phyloP scores from a whole-genome alignment of 2,113 vertebrate genomes.

The Eudyptes chrysolophus region DNA sequence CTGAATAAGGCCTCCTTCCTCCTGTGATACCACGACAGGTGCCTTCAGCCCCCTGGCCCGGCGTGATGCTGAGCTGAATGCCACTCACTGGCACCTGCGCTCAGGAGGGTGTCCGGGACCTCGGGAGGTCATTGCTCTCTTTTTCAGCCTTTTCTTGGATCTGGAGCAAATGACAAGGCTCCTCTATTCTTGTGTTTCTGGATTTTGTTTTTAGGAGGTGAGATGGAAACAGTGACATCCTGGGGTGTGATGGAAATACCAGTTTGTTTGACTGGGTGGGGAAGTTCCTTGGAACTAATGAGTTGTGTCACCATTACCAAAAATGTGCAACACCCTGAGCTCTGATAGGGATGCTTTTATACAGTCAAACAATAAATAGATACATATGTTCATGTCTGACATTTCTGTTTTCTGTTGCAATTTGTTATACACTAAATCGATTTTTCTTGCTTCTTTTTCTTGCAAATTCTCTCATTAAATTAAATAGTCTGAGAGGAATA shows the following conservation, averaged over 20 bases:
- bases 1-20: neutral
- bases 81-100: neutral
- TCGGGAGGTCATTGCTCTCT: neutral
- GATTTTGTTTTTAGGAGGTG: neutral
- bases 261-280: neutral
- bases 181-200: neutral
- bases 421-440: conserved; percentile 65
- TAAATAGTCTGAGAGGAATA: conserved; percentile 72
- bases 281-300: neutral
- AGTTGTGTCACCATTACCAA: neutral
- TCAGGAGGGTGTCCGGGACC: rapidly evolving
- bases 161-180: neutral
- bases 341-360: neutral
- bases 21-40: rapidly evolving
- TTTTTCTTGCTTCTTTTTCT: conserved; percentile 70
- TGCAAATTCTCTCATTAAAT: conserved; percentile 71
- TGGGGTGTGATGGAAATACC: neutral
- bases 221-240: neutral
- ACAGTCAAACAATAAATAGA: neutral
- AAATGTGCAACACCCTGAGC: neutral
- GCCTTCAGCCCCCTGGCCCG: neutral
- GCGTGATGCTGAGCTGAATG: rapidly evolving
- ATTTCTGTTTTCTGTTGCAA: conserved; percentile 31
- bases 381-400: neutral
- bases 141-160: neutral